These are phyloP conservation scores for Prorops nasuta DNA, from an alignment of 1,140 invertebrate species.

Conservation along the genomic window DNA sequence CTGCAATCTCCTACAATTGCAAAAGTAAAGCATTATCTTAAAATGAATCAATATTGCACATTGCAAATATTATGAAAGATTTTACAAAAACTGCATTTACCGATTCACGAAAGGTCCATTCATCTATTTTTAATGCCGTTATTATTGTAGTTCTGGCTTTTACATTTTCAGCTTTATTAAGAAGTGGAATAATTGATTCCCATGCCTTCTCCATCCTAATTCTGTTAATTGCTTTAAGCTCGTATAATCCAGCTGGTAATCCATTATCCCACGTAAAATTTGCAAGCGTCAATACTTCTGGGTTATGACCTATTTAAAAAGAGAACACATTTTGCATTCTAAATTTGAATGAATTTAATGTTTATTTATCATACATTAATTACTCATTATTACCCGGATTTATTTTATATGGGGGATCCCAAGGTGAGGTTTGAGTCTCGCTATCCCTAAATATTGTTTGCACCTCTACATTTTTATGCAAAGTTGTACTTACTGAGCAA, in stretches of 20 bases:
- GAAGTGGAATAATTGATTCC: conserved; percentile 58
- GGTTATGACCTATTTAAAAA: conserved; percentile 36
- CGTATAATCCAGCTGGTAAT: conserved; percentile 63
- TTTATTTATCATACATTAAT: background rate
- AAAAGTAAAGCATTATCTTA: conserved; percentile 2
- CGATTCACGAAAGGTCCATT: conserved; percentile 66
- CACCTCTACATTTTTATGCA: conserved; percentile 49
- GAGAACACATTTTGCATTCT: no score
- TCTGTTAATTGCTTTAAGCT: conserved; percentile 65
- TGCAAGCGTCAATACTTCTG: conserved; percentile 49
- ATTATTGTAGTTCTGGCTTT: conserved; percentile 60
- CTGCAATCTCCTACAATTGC: conserved; percentile 61
- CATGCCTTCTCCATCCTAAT: conserved; percentile 60
- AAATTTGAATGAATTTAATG: background rate
- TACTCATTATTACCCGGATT: conserved; percentile 23
- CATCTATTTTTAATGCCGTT: conserved; percentile 63
- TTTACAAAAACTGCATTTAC: conserved; percentile 46
- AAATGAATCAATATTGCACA: conserved; percentile 5
- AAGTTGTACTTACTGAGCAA: no score
- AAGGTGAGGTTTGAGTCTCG: conserved; percentile 75
- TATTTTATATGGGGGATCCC: conserved; percentile 62
- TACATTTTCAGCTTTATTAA: conserved; percentile 56
- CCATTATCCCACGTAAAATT: conserved; percentile 59
- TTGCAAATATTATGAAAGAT: no score
- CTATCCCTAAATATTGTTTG: conserved; percentile 76